A percentile compares a stretch with the other conserved stretches of the same genome.
These are phyloP conservation scores for Idaea straminata DNA, from an alignment of 2,888 invertebrate genomes.

Conservation along the genomic window DNA sequence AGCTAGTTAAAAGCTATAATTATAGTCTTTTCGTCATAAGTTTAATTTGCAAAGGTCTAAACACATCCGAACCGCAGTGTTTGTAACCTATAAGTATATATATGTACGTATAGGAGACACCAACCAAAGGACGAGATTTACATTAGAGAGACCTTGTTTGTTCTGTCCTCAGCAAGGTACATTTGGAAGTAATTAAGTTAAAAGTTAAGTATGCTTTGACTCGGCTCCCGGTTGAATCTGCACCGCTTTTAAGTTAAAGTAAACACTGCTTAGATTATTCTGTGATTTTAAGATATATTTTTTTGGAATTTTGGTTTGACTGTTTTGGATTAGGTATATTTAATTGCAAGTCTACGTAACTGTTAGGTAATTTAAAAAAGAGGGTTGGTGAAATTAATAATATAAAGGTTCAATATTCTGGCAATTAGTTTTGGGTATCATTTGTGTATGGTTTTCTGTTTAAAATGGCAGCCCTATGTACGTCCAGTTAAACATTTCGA, in stretches of 20 bases:
- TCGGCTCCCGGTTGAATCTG: conserved; percentile 28
- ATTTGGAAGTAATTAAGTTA: conserved; percentile 36
- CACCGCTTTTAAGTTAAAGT: conserved; percentile 29
- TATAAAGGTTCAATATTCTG: background rate
- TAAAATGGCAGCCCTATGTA: background rate
- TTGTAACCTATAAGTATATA: conserved; percentile 31
- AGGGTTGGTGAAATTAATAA: background rate
- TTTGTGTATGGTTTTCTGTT: background rate
- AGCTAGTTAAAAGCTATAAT: no score
- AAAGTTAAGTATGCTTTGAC: conserved; percentile 33
- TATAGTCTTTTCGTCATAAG: no score
- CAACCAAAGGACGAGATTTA: conserved; percentile 11
- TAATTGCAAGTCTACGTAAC: background rate
- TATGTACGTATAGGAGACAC: conserved; percentile 31
- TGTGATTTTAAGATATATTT: conserved; percentile 9
- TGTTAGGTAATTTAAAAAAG: background rate
- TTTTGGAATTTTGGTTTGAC: conserved; percentile 2
- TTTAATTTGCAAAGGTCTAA: conserved; percentile 1
- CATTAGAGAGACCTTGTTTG: conserved; percentile 25
- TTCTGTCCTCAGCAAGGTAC: conserved; percentile 34
- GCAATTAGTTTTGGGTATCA: background rate
- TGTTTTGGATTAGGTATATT: background rate
- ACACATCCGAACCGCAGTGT: conserved; percentile 26
- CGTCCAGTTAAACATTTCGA: background rate
- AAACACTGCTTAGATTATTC: conserved; percentile 15